Evolutionary conservation across 2,113 vertebrate genomes (phyloP).

Genomic region (Chaetura pelagica): DNA sequence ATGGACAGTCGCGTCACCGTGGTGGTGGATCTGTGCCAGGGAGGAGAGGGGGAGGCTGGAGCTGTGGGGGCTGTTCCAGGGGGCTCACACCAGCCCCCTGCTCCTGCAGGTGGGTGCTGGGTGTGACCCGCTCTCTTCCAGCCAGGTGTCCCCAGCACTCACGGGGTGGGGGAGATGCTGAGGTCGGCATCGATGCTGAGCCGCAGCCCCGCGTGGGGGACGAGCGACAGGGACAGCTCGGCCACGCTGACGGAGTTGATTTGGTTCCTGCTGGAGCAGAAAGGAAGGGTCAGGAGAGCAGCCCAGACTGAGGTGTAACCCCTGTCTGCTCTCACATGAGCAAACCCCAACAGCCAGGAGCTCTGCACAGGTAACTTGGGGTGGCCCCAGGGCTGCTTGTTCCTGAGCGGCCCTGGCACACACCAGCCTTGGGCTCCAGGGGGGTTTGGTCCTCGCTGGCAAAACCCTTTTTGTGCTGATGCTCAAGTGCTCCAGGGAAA

Average conservation of each 20-base stretch:
- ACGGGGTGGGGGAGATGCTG: background rate
- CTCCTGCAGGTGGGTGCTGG: background rate
- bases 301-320: rapidly evolving
- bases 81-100: background rate
- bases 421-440: background rate
- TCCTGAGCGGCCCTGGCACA: background rate
- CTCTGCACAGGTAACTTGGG: rapidly evolving
- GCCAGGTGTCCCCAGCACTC: background rate
- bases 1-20: conserved; percentile 6
- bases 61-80: rapidly evolving
- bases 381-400: rapidly evolving
- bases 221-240: background rate
- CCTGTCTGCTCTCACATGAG: background rate
- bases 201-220: background rate
- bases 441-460: rapidly evolving
- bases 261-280: background rate
- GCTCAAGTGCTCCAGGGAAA: rapidly evolving
- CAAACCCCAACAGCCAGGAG: rapidly evolving
- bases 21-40: background rate
- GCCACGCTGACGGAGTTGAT: background rate
- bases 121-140: rapidly evolving
- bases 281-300: background rate
- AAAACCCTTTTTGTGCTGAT: background rate
- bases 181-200: conserved; percentile 3
- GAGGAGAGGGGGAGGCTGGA: background rate